A percentile compares a stretch with the other conserved stretches of the same genome.
These are phyloP conservation scores for Drosophila fungiperda DNA, from an alignment of 2,888 invertebrate genomes.

Conservation along the genomic window DNA sequence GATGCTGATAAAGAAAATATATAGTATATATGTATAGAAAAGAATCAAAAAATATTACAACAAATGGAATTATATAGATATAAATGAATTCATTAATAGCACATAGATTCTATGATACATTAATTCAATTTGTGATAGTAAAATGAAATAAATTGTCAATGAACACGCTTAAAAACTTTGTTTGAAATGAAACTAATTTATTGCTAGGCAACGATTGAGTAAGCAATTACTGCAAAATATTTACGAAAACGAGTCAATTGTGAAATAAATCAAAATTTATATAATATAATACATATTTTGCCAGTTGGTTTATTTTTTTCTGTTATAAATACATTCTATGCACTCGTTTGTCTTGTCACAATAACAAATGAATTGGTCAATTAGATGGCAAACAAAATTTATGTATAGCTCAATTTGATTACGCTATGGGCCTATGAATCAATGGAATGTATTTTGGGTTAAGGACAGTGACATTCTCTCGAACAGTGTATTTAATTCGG, in stretches of 20 bases:
- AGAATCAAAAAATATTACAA: not conserved
- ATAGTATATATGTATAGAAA: not conserved
- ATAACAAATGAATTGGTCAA: slow-evolving; percentile 33
- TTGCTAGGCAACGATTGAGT: slow-evolving; percentile 1
- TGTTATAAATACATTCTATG: not conserved
- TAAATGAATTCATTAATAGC: not conserved
- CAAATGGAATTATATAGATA: not conserved
- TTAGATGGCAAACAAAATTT: slow-evolving; percentile 14
- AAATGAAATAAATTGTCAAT: not conserved
- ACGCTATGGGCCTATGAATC: slow-evolving; percentile 29
- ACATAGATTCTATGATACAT: not conserved
- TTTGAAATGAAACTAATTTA: slow-evolving; percentile 11
- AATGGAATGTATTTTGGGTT: slow-evolving; percentile 19
- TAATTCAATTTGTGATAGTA: not conserved
- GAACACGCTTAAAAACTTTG: not conserved
- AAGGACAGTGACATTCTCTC: slow-evolving; percentile 33
- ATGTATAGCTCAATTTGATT: slow-evolving; percentile 36
- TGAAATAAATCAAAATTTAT: slow-evolving; percentile 17
- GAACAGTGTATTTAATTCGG: slow-evolving; percentile 42
- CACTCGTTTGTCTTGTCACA: slow-evolving; percentile 2
- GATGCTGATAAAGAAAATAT: not conserved
- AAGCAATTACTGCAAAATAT: not conserved
- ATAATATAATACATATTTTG: not conserved
- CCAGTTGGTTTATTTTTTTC: not conserved
- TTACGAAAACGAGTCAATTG: not conserved